Evolutionary conservation across 2,888 invertebrate species (phyloP).

Genomic region (Amphipoea oculea): DNA sequence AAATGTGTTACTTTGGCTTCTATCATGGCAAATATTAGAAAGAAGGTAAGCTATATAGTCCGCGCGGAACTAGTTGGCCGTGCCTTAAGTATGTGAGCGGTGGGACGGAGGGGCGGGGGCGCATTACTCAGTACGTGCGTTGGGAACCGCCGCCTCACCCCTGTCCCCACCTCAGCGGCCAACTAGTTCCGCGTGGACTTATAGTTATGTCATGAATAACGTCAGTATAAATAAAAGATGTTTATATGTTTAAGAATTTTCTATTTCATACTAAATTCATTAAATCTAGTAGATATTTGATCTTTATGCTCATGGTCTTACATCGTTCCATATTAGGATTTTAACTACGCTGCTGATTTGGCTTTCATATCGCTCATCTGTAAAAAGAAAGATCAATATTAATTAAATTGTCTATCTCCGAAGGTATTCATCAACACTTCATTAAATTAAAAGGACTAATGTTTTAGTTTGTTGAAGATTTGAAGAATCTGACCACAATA

Average conservation of each 20-base stretch:
- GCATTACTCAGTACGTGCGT: too few relatives aligned
- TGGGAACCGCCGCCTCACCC: too few relatives aligned
- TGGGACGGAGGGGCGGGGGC: too few relatives aligned
- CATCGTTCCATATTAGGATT: neutral
- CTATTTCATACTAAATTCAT: conserved; percentile 36
- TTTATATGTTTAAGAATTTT: neutral
- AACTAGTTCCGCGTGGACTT: too few relatives aligned
- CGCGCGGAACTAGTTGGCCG: too few relatives aligned
- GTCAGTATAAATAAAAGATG: neutral
- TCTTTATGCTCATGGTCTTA: neutral
- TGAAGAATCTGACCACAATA: too few relatives aligned
- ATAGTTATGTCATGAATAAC: neutral
- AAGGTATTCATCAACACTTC: neutral
- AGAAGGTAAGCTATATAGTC: neutral
- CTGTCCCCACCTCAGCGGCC: too few relatives aligned
- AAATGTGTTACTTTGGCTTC: neutral
- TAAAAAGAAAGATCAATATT: conserved; percentile 14
- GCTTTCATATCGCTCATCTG: conserved; percentile 43
- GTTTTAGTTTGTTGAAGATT: too few relatives aligned
- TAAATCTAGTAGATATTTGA: neutral
- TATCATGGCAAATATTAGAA: neutral
- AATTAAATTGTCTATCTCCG: neutral
- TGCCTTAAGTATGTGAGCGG: too few relatives aligned
- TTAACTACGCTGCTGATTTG: conserved; percentile 31
- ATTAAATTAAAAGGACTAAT: too few relatives aligned